Conservation (phyloP, 1,140 invertebrate genomes). For the Caenorhabditis brenneri region DNA sequence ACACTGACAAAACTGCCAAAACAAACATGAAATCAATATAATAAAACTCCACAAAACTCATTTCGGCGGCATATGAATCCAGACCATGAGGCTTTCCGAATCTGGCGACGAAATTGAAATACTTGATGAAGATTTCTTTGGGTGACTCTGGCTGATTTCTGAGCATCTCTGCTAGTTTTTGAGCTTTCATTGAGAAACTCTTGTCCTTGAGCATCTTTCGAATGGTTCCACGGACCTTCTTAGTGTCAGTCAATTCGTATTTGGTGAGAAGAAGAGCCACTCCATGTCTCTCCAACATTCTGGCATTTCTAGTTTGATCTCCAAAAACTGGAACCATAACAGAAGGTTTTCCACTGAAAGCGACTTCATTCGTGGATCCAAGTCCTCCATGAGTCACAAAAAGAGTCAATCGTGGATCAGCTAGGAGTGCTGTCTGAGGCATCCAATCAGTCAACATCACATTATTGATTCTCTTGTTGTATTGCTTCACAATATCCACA, state of each 20-base stretch:
- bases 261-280: constrained; percentile 49
- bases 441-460: constrained; percentile 59
- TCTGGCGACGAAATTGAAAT: constrained; percentile 10
- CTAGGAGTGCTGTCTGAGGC: constrained; percentile 56
- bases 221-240: constrained; percentile 41
- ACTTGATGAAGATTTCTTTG: constrained; percentile 18
- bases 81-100: constrained; percentile 30
- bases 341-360: constrained; percentile 59
- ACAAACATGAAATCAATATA: neutral
- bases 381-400: constrained; percentile 64
- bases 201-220: constrained; percentile 45
- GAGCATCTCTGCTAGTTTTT: neutral
- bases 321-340: constrained; percentile 60
- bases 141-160: constrained; percentile 34
- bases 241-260: constrained; percentile 9
- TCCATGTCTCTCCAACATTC: constrained; percentile 53
- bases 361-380: constrained; percentile 57
- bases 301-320: constrained; percentile 59
- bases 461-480: constrained; percentile 50
- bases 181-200: neutral
- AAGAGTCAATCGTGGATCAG: constrained; percentile 54
- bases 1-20: neutral
- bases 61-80: constrained; percentile 3
- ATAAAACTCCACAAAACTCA: constrained; percentile 22
- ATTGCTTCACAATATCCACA: constrained; percentile 50